Base-by-base conservation (phyloP, 1,140 invertebrate genomes). In the Drosophila asahinai region DNA sequence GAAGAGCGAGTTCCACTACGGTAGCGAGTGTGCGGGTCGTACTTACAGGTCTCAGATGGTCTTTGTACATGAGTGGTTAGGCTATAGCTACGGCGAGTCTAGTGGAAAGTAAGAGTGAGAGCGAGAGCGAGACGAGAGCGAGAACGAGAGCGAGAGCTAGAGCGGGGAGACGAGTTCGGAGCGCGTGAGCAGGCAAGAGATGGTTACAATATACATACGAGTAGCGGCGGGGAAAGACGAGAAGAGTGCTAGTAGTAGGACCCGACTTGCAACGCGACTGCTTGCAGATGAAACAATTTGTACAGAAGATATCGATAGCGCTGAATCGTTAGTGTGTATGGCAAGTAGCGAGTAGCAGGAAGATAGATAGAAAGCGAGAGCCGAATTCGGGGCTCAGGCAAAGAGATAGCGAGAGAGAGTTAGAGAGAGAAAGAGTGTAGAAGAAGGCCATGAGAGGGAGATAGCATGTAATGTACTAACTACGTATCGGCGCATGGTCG, bases 391-490 rank as follows among this genome's bases (percentile, higher is more conserved):
- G 12, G 62, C 51, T 52, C 36, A 17, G 48, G 15, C 15, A 36
- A 49, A 45, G 27, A 33, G 14, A 66, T 22, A 42, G 55, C 27
- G 11, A 54, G 40, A 45, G 40, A 45, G 17, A 45, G 27, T 36
- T 36, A 45, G 36, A 71, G 49, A 67, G 60, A 49, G 33, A 70
- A 38, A 42, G 54, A 47, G 33, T 66, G 48, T 59, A 47, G 67
- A 72, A 58, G 59, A 58, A 67, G 81, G 64, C 70, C 81, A 84
- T 86, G 81, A 77, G 45, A 84, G 77, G 62, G 67, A 60, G 17
- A 80, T 80, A 80, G 83, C 81, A 74, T 87, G 72, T 71, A 65
- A 74, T 83, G 83, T 80, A 90, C 86, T 89, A 89, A 89, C 84
- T 89, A 89, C 84, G 78, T 89, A 86, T 86, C 82, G 66, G 77